phyloP scores from a whole-genome alignment of 2,113 vertebrate genomes.

The Pluvialis apricaria region DNA sequence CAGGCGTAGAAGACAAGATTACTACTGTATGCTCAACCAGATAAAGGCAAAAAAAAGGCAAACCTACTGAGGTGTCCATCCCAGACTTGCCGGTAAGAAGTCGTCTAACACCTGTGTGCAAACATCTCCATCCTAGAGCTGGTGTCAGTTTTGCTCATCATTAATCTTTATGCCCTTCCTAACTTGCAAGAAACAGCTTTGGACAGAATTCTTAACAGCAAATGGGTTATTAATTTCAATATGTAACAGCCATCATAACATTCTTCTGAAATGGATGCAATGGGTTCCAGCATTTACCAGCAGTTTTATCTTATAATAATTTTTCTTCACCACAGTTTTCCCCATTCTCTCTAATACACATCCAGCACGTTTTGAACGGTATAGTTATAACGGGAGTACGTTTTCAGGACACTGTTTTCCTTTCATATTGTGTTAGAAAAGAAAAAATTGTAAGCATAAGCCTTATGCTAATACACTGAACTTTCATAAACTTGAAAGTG shows the following conservation, averaged over 20 bases:
- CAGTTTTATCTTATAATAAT: background rate
- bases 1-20: background rate
- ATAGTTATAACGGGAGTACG: background rate
- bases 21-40: background rate
- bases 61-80: background rate
- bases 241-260: background rate
- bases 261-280: background rate
- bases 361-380: background rate
- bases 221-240: background rate
- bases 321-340: background rate
- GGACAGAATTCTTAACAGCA: background rate
- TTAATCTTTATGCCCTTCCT: background rate
- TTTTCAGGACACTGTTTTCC: background rate
- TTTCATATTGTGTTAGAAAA: background rate
- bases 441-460: background rate
- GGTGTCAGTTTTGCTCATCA: background rate
- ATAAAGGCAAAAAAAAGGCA: background rate
- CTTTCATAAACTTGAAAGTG: background rate
- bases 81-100: background rate
- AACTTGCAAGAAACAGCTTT: background rate
- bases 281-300: background rate
- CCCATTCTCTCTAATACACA: background rate
- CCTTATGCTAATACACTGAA: background rate
- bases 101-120: background rate
- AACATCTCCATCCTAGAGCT: background rate